phyloP scores from a whole-genome alignment of 2,113 vertebrate species.

The Oplegnathus fasciatus region DNA sequence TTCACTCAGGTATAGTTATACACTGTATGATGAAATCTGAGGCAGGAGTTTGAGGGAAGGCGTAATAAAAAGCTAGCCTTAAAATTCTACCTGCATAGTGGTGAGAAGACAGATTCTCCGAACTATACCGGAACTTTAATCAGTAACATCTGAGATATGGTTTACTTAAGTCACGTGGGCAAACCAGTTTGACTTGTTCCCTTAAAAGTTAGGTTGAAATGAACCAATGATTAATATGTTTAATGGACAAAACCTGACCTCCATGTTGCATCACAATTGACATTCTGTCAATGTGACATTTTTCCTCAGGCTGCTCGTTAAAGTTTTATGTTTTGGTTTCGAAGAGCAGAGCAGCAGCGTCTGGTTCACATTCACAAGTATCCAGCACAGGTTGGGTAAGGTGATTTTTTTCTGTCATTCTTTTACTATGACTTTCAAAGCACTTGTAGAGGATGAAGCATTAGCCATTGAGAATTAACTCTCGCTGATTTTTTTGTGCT shows the following conservation, averaged over 20 bases:
- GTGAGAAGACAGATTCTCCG: not conserved
- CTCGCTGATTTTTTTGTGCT: not conserved
- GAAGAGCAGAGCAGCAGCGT: not conserved
- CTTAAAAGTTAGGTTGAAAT: not conserved
- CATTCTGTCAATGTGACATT: not conserved
- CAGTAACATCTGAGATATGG: not conserved
- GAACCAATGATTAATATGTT: not conserved
- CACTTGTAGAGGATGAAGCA: constrained; percentile 3
- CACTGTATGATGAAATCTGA: constrained; percentile 35
- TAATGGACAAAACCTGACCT: not conserved
- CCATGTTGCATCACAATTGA: not conserved
- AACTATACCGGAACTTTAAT: not conserved
- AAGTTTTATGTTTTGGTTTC: not conserved
- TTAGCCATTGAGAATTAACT: constrained; percentile 15
- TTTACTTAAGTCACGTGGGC: not conserved
- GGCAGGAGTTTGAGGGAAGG: not conserved
- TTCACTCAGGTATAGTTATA: constrained; percentile 15
- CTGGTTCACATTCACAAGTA: not conserved
- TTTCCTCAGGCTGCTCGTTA: not conserved
- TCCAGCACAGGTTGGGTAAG: not conserved
- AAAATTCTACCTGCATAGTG: not conserved
- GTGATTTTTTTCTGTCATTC: not conserved
- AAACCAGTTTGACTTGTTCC: not conserved
- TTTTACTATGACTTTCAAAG: not conserved
- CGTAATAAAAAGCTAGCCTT: not conserved